These are phyloP conservation scores for Chaitophorus viminalis DNA, from an alignment of 2,888 invertebrate species.

Conservation along the genomic window DNA sequence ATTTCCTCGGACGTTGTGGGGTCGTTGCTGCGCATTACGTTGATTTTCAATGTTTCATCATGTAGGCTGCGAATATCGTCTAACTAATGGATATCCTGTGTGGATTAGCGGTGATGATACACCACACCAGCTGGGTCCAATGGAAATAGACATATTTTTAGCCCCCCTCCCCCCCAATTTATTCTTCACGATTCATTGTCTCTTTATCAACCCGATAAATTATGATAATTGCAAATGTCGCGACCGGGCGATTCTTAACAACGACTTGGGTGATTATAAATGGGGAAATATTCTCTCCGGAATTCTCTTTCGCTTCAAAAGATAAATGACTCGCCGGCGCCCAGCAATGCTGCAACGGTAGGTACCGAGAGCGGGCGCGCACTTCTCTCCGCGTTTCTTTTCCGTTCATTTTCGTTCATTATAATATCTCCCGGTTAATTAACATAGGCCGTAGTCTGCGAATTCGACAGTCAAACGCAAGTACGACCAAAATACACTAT, in stretches of 20 bases:
- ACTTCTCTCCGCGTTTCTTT: too few relatives aligned
- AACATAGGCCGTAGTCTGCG: not conserved
- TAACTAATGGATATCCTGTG: not conserved
- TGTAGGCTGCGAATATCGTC: not conserved
- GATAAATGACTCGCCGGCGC: constrained; percentile 37
- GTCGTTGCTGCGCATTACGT: not conserved
- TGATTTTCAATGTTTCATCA: not conserved
- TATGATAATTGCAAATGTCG: constrained; percentile 53
- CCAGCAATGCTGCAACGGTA: not conserved
- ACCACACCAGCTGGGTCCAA: not conserved
- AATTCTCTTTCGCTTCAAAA: constrained; percentile 3
- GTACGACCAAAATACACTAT: not conserved
- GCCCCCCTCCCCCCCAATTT: not conserved
- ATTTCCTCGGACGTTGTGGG: not conserved
- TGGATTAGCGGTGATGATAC: not conserved
- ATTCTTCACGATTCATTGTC: constrained; percentile 24
- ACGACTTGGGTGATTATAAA: constrained; percentile 48
- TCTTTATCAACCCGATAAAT: constrained; percentile 53
- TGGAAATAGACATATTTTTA: not conserved
- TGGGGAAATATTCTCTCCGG: constrained; percentile 44
- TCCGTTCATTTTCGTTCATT: not conserved
- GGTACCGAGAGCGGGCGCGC: not conserved
- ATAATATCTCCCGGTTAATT: not conserved
- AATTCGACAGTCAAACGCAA: not conserved
- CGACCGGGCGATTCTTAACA: constrained; percentile 12